Evolutionary conservation across 2,888 invertebrate genomes (phyloP).

Genomic region (Perithous albicinctus): DNA sequence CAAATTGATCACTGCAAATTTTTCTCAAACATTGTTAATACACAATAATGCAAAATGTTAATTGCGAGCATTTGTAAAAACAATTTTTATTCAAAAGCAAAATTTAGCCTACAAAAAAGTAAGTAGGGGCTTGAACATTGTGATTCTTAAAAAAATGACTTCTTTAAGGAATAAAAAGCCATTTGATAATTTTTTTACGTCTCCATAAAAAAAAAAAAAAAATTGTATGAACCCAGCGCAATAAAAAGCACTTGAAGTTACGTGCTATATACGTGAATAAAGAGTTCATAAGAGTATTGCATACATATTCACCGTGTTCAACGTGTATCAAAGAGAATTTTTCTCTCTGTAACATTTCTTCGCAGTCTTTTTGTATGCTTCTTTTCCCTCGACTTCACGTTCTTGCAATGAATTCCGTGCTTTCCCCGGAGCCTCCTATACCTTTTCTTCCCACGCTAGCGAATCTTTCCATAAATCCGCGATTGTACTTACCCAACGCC

Average conservation of each 20-base stretch:
- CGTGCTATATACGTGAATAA: neutral
- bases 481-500: neutral
- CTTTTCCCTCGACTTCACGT: neutral
- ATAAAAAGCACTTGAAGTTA: neutral
- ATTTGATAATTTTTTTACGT: too few species aligned
- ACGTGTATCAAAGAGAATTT: neutral
- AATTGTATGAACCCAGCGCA: neutral
- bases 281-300: neutral
- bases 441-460: conserved; percentile 46
- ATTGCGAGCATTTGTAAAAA: neutral
- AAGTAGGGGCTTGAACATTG: neutral
- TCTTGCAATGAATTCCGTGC: neutral
- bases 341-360: neutral
- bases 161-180: neutral
- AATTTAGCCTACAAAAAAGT: neutral
- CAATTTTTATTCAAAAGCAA: neutral
- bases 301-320: neutral
- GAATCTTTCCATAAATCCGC: conserved; percentile 27
- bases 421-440: neutral
- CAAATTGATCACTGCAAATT: too few species aligned
- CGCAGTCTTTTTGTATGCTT: neutral
- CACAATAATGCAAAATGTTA: neutral
- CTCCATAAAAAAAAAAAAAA: too few species aligned
- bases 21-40: neutral
- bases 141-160: neutral